Base-by-base conservation (phyloP, 2,888 invertebrate species). In the Brachycybe producta region DNA sequence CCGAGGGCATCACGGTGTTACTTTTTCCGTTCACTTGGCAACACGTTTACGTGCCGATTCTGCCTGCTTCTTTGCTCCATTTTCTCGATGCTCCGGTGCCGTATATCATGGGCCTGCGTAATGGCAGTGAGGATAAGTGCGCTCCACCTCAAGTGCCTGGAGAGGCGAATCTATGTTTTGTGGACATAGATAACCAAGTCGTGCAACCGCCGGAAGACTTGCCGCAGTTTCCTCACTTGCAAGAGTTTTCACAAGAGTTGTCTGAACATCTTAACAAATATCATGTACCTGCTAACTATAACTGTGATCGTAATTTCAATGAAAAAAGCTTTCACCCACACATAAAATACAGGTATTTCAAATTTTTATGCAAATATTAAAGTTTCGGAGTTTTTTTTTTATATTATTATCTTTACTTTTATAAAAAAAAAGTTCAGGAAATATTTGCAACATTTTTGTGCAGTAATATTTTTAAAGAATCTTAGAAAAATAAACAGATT, bases 61-160 rank as follows among this genome's bases (percentile, higher is more conserved):
- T 98, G 60, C 98, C 98, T 1, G 86, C 92, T 44, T 84, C 88
- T 17, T 72, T 94, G 54, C 84, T 88, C 67, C 92, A 95, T 65
- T 98, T 98, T 70, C 75, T 98, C 41, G 98, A 99, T 70, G 98
- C 98, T 4, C 98, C 98, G 0, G 95, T 98, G 48, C 98, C 98
- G 30, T 99, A 92, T 70, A 83, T 99, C 54, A 98, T 98, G 97
- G 98, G 97, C 63, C 67, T 80, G 30, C 77, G 77, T 56, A 52
- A 53, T 36, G 49, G 52, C 24, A 35, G 34, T 21, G 45, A 35
- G 24, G 57, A 57, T 43, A 56, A 57, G 19, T 42, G 54, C 19
- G 49, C 55, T 35, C 53, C 52, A 35, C 52, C 58, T 36, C 57
- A 56, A 46, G 51, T 59, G 32, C 58, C 59, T 47, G 58, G 59